A percentile compares a stretch with the other conserved stretches of the same genome.
Conservation (phyloP, 2,888 invertebrate genomes). For the Drosophila austrosaltans region DNA sequence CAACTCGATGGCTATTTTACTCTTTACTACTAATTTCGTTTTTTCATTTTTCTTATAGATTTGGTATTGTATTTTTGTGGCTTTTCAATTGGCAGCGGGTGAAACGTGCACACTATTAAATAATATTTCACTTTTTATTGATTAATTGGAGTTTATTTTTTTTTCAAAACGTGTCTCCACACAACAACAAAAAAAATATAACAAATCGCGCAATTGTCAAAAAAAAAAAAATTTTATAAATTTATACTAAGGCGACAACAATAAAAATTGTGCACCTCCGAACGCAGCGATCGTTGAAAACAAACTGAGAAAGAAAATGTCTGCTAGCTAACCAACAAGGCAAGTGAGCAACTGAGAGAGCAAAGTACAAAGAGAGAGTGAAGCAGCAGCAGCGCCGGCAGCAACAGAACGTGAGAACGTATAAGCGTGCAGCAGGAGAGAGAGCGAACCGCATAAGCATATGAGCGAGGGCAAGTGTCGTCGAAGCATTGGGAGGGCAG, state of each 20-base stretch:
- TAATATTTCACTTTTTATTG: conserved; percentile 49
- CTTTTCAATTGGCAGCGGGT: background rate
- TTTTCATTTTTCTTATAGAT: conserved; percentile 1
- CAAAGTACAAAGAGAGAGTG: conserved; percentile 1
- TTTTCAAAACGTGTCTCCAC: conserved; percentile 51
- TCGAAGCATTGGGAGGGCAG: background rate
- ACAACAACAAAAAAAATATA: conserved; percentile 40
- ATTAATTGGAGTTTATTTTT: conserved; percentile 65
- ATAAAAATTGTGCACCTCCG: conserved; percentile 53
- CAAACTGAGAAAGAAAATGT: conserved; percentile 64
- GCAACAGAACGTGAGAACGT: conserved; percentile 1
- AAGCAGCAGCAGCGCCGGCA: background rate
- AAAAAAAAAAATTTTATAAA: background rate
- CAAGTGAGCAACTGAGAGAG: conserved; percentile 3
- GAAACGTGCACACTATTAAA: conserved; percentile 9
- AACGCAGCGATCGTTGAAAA: conserved; percentile 74
- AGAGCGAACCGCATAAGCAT: conserved; percentile 10
- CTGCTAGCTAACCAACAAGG: conserved; percentile 13
- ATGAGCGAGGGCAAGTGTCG: conserved; percentile 18
- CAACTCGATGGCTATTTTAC: conserved; percentile 64
- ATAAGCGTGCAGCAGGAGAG: background rate
- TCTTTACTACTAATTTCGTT: conserved; percentile 50
- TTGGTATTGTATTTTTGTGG: conserved; percentile 4
- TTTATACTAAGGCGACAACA: conserved; percentile 5
- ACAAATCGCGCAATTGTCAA: conserved; percentile 58